Conservation (phyloP, 2,113 vertebrate genomes). For the Columbina picui region DNA sequence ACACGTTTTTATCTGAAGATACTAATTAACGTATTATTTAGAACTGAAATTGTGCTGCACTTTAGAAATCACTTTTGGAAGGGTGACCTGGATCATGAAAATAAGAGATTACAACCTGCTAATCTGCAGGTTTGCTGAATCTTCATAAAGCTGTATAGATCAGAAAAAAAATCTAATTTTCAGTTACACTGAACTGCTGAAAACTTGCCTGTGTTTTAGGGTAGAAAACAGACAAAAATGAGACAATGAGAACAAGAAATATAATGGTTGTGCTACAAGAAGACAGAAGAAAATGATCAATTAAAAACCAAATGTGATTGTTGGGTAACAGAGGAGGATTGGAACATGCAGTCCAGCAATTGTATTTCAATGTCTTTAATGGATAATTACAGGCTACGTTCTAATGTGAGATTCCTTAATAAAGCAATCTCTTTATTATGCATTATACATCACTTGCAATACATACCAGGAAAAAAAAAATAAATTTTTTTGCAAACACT, state of each 20-base stretch:
- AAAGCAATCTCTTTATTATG: not conserved
- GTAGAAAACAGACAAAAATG: not conserved
- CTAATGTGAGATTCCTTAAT: not conserved
- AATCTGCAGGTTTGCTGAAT: not conserved
- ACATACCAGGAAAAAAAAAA: not conserved
- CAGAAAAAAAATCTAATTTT: not conserved
- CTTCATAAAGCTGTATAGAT: not conserved
- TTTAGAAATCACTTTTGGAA: not conserved
- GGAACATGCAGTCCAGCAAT: not conserved
- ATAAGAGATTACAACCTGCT: not conserved
- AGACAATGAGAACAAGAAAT: not conserved
- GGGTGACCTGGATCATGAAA: not conserved
- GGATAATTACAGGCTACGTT: not conserved
- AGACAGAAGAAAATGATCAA: constrained; percentile 29
- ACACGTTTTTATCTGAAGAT: not conserved
- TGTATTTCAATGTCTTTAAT: constrained; percentile 19
- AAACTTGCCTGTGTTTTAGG: not conserved
- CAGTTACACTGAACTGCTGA: not conserved
- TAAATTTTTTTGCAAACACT: not conserved
- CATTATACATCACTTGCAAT: not conserved
- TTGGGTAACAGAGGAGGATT: not conserved
- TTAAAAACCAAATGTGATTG: not conserved
- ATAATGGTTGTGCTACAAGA: not conserved
- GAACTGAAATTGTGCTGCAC: not conserved
- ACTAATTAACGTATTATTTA: not conserved